These are phyloP conservation scores for Chamaea fasciata DNA, from an alignment of 2,113 vertebrate species.

Conservation along the genomic window DNA sequence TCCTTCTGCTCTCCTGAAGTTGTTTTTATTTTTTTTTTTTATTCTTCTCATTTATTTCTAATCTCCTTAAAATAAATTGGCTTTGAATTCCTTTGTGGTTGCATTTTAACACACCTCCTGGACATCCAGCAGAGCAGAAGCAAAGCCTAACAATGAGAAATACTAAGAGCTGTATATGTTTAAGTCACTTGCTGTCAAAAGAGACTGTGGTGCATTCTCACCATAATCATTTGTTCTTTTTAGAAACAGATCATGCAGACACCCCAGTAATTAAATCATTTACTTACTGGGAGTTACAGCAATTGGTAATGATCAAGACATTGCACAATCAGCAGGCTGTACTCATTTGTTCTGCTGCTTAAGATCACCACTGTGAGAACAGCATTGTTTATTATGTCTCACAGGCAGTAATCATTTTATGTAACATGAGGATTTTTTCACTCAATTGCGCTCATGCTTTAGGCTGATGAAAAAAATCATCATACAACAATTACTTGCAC, in stretches of 20 bases:
- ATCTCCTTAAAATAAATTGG: neutral
- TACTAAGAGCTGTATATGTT: neutral
- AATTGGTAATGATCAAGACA: conserved; percentile 33
- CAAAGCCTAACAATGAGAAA: neutral
- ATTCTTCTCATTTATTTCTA: neutral
- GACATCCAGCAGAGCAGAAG: neutral
- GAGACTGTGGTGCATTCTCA: neutral
- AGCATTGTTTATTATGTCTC: conserved; percentile 71
- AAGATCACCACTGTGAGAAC: conserved; percentile 39
- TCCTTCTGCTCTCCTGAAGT: neutral
- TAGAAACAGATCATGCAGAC: neutral
- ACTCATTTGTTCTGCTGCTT: conserved; percentile 65
- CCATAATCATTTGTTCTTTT: neutral
- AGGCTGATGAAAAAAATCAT: conserved; percentile 75
- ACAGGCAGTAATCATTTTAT: conserved; percentile 76
- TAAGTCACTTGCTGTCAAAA: neutral
- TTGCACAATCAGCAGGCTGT: conserved; percentile 44
- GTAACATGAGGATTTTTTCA: conserved; percentile 72
- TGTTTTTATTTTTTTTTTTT: neutral
- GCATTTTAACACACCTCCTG: neutral
- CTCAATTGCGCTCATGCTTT: conserved; percentile 75
- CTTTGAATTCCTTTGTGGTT: neutral
- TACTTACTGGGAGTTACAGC: conserved; percentile 1
- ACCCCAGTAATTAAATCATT: conserved; percentile 28
- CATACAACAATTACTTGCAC: conserved; percentile 63